Percentiles rank a stretch among this genome's conserved stretches.
Evolutionary conservation across 2,797 vertebrate genomes (phyloP).

Genomic region (Cossypha niveicapilla): DNA sequence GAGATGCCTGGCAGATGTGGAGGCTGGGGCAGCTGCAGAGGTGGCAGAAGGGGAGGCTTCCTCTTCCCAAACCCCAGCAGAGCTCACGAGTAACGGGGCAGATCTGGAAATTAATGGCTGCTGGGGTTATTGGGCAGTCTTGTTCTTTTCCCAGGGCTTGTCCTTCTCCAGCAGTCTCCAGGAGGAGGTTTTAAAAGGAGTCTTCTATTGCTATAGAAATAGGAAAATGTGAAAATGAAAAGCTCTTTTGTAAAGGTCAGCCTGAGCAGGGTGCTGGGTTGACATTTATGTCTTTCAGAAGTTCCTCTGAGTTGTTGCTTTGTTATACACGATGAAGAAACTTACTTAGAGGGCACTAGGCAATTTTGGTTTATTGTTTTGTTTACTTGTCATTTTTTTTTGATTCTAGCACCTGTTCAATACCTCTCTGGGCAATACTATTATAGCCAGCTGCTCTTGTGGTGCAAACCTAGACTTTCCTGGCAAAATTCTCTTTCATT

Average conservation of each 20-base stretch:
- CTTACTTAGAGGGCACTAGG: background rate
- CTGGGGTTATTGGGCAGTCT: background rate
- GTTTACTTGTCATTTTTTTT: background rate
- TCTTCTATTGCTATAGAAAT: background rate
- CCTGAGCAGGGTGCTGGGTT: background rate
- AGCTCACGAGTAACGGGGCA: background rate
- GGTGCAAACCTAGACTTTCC: conserved; percentile 9
- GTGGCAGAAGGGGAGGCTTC: background rate
- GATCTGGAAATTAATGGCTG: background rate
- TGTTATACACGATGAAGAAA: background rate
- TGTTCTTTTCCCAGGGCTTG: background rate
- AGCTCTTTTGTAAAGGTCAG: conserved; percentile 22
- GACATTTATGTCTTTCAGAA: conserved; percentile 51
- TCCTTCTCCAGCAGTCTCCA: background rate
- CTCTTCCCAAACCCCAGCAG: background rate
- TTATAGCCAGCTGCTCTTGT: background rate
- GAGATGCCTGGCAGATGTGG: background rate
- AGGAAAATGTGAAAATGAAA: conserved; percentile 16
- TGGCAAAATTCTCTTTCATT: conserved; percentile 22
- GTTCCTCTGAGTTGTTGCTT: background rate
- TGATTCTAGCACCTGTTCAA: background rate
- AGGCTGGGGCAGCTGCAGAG: background rate
- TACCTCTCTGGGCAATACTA: background rate
- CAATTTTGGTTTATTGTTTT: background rate
- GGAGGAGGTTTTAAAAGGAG: background rate